Evolutionary conservation across 2,888 invertebrate species (phyloP).

Genomic region (Pterobdella sp.): DNA sequence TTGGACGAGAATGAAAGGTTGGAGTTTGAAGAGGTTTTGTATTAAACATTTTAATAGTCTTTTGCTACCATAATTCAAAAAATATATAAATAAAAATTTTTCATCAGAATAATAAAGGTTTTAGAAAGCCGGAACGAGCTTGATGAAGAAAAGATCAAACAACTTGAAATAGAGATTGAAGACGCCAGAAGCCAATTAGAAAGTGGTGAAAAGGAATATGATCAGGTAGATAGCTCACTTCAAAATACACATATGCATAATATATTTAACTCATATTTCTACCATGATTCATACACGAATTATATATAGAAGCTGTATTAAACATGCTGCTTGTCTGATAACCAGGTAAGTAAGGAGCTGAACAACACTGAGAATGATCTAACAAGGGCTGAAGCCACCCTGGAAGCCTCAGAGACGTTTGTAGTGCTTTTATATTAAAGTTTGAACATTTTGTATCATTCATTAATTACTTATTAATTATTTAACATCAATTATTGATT

Average conservation of each 20-base stretch:
- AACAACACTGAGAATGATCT: slow-evolving; percentile 25
- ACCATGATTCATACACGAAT: background rate
- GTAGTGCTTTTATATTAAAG: no score
- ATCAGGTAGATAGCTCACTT: slow-evolving; percentile 12
- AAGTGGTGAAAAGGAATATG: slow-evolving; percentile 10
- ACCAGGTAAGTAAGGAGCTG: slow-evolving; percentile 17
- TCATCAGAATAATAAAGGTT: slow-evolving; percentile 17
- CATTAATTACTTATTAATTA: no score
- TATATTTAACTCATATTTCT: background rate
- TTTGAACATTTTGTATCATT: no score
- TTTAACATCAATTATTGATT: no score
- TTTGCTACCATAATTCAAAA: no score
- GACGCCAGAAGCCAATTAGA: background rate
- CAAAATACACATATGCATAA: background rate
- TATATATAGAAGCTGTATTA: background rate
- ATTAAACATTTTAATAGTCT: background rate
- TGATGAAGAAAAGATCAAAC: slow-evolving; percentile 24
- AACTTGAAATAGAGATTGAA: slow-evolving; percentile 19
- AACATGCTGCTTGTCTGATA: background rate
- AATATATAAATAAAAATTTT: background rate
- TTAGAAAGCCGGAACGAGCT: slow-evolving; percentile 20
- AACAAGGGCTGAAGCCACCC: slow-evolving; percentile 18
- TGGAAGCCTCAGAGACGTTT: slow-evolving; percentile 24
- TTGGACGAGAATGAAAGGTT: slow-evolving; percentile 26
- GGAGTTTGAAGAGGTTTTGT: background rate